Conservation (phyloP, 2,797 vertebrate species). For the Mormyrops boulengeri region DNA sequence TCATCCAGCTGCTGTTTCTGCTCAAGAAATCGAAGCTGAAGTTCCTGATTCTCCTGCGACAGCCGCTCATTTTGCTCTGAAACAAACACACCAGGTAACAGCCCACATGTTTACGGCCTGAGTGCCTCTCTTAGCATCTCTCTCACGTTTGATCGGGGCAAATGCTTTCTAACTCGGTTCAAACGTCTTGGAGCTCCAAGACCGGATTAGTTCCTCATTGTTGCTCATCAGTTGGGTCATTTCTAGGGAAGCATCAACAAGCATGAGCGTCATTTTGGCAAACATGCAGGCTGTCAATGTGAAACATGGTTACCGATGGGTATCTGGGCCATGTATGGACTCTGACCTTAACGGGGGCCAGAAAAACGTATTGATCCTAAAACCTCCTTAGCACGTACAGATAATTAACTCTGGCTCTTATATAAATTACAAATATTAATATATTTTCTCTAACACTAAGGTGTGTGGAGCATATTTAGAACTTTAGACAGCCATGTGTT, state of each 20-base stretch:
- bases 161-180: slow-evolving; percentile 43
- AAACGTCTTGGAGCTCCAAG: slow-evolving; percentile 28
- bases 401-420: slow-evolving; percentile 55
- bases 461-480: neutral
- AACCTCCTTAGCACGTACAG: slow-evolving; percentile 55
- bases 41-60: slow-evolving; percentile 66
- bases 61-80: slow-evolving; percentile 73
- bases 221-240: slow-evolving; percentile 33
- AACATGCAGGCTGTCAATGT: slow-evolving; percentile 38
- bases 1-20: slow-evolving; percentile 73
- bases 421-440: neutral
- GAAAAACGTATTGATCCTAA: slow-evolving; percentile 58
- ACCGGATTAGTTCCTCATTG: neutral
- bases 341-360: slow-evolving; percentile 57
- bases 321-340: slow-evolving; percentile 28
- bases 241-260: slow-evolving; percentile 41
- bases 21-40: slow-evolving; percentile 64
- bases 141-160: slow-evolving; percentile 72
- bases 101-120: slow-evolving; percentile 67
- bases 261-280: slow-evolving; percentile 51
- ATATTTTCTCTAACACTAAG: neutral
- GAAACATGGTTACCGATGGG: neutral
- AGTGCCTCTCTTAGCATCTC: slow-evolving; percentile 68
- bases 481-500: neutral
- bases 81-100: slow-evolving; percentile 64